Percentiles rank a stretch among this genome's conserved stretches.
Evolutionary conservation across 2,113 vertebrate genomes (phyloP).

Genomic region (Callocephalon fimbriatum): DNA sequence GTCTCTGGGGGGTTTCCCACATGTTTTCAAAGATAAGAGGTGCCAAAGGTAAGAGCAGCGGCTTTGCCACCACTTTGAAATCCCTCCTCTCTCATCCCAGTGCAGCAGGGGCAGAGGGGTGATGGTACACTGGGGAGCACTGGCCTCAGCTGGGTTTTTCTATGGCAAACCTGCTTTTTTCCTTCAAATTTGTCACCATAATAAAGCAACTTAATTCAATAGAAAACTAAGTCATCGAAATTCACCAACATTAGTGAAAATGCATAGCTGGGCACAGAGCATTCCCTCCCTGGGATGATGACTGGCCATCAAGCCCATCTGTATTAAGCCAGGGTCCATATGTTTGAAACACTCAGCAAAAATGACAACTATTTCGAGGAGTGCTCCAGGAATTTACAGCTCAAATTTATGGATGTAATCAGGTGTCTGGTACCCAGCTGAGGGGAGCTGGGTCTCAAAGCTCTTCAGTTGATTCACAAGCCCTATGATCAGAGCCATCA

Average conservation of each 20-base stretch:
- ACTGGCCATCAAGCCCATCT: neutral
- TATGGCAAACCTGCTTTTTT: neutral
- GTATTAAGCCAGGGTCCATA: neutral
- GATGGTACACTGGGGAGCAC: too few species aligned
- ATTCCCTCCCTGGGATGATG: neutral
- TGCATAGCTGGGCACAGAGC: neutral
- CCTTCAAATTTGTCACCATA: neutral
- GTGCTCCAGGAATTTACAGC: neutral
- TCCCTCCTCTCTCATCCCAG: neutral
- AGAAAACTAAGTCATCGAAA: neutral
- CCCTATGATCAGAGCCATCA: neutral
- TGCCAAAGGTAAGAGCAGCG: neutral
- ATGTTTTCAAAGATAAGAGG: neutral
- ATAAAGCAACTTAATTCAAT: neutral
- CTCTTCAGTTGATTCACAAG: neutral
- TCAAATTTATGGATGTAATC: neutral
- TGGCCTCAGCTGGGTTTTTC: neutral
- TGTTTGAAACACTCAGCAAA: neutral
- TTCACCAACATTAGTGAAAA: neutral
- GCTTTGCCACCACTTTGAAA: neutral
- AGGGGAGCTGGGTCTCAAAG: neutral
- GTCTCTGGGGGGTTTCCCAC: fast-evolving
- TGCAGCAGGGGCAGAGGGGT: neutral
- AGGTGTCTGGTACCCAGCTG: neutral
- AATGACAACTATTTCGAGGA: neutral